A percentile compares a stretch with the other conserved stretches of the same genome.
phyloP scores from a whole-genome alignment of 2,888 invertebrate species.

The Melolontha melolontha region DNA sequence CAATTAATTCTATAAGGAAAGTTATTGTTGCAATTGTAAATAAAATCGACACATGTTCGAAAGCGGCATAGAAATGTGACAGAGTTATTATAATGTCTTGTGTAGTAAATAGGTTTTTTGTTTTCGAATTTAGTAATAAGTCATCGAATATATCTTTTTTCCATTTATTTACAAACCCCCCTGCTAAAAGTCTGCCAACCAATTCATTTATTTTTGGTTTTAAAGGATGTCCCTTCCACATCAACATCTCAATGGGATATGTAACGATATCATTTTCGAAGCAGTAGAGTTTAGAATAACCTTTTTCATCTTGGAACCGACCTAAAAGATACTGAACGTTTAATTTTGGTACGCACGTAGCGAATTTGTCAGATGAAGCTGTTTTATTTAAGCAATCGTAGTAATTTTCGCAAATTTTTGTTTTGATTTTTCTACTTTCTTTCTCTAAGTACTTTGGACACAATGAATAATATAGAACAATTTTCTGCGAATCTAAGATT shows the following conservation, averaged over 20 bases:
- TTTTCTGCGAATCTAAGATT: slow-evolving; percentile 52
- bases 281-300: slow-evolving; percentile 51
- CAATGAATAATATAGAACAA: slow-evolving; percentile 50
- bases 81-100: slow-evolving; percentile 39
- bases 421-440: slow-evolving; percentile 35
- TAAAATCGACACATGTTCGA: slow-evolving; percentile 39
- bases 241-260: slow-evolving; percentile 58
- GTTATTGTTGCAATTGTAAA: slow-evolving; percentile 16
- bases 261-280: slow-evolving; percentile 55
- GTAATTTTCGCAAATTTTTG: slow-evolving; percentile 50
- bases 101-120: slow-evolving; percentile 23
- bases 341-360: slow-evolving; percentile 55
- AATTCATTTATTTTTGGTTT: slow-evolving; percentile 53
- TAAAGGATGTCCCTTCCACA: slow-evolving; percentile 59
- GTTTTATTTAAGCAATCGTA: slow-evolving; percentile 51
- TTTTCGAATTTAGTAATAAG: background rate
- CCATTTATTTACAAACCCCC: slow-evolving; percentile 55
- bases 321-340: slow-evolving; percentile 54
- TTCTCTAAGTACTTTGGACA: slow-evolving; percentile 50
- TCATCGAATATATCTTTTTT: slow-evolving; percentile 50
- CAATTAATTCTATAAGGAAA: slow-evolving; percentile 41
- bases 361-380: slow-evolving; percentile 49
- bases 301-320: slow-evolving; percentile 51
- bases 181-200: slow-evolving; percentile 54
- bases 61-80: slow-evolving; percentile 46